Evolutionary conservation across 2,888 invertebrate species (phyloP).

Genomic region (Anarsia innoxiella): DNA sequence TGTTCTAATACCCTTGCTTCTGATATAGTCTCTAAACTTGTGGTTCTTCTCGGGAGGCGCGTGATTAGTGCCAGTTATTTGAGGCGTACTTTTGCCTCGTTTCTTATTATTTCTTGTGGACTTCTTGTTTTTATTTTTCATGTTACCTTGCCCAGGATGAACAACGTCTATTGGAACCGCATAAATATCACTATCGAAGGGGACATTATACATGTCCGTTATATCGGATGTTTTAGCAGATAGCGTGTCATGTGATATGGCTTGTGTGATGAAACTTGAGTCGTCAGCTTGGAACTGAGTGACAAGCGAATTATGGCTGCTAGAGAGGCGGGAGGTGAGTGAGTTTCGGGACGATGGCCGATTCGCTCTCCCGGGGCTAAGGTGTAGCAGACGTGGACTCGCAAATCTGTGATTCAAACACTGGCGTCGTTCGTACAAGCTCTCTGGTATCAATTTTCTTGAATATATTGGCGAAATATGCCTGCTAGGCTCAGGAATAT

Average conservation of each 20-base stretch:
- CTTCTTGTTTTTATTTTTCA: slow-evolving; percentile 56
- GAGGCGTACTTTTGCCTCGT: slow-evolving; percentile 50
- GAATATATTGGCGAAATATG: slow-evolving; percentile 56
- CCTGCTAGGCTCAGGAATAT: slow-evolving; percentile 34
- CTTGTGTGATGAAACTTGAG: slow-evolving; percentile 90
- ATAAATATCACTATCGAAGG: slow-evolving; percentile 91
- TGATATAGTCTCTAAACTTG: slow-evolving; percentile 42
- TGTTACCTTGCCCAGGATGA: slow-evolving; percentile 65
- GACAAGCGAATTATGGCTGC: slow-evolving; percentile 89
- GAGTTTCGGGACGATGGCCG: slow-evolving; percentile 86
- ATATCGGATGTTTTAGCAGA: slow-evolving; percentile 82
- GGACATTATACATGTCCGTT: slow-evolving; percentile 90
- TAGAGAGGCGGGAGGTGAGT: slow-evolving; percentile 84
- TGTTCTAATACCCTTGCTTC: slow-evolving; percentile 56
- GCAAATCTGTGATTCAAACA: slow-evolving; percentile 60
- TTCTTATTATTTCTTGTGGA: slow-evolving; percentile 50
- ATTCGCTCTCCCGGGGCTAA: slow-evolving; percentile 75
- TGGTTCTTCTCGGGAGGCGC: slow-evolving; percentile 34
- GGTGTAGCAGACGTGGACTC: slow-evolving; percentile 70
- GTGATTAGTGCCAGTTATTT: slow-evolving; percentile 33
- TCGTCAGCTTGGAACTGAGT: slow-evolving; percentile 86
- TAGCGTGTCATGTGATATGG: slow-evolving; percentile 90
- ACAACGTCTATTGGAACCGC: slow-evolving; percentile 90
- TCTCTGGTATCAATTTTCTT: slow-evolving; percentile 52
- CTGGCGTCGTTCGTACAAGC: slow-evolving; percentile 56